phyloP scores from a whole-genome alignment of 2,113 vertebrate genomes.

The Saccopteryx leptura region DNA sequence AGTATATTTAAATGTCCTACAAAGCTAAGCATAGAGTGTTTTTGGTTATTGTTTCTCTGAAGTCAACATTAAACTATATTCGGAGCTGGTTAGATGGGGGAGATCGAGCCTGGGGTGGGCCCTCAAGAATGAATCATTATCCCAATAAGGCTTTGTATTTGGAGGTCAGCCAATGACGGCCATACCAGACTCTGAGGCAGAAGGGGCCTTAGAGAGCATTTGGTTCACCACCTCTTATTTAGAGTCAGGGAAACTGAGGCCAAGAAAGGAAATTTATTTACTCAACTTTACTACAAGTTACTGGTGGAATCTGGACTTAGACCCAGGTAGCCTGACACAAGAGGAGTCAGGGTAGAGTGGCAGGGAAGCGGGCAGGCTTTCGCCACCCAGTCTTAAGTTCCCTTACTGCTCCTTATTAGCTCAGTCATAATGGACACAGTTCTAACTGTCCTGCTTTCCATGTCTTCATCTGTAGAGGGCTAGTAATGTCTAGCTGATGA shows the following conservation, averaged over 20 bases:
- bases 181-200: background rate
- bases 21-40: background rate
- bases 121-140: background rate
- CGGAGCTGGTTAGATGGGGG: background rate
- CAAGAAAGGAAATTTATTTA: background rate
- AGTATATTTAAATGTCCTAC: background rate
- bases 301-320: background rate
- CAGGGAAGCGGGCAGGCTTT: background rate
- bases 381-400: fast-evolving
- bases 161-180: background rate
- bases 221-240: background rate
- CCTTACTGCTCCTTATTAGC: background rate
- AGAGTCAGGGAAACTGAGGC: background rate
- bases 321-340: fast-evolving
- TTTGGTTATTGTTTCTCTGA: background rate
- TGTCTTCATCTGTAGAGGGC: background rate
- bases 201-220: background rate
- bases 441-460: background rate
- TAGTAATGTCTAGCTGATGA: background rate
- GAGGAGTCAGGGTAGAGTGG: background rate
- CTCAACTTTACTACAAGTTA: background rate
- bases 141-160: background rate
- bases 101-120: background rate
- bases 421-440: background rate
- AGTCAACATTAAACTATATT: background rate